Conservation (phyloP, 92 coral and sea anemone species). For the Zoanthus sansibaricus region DNA sequence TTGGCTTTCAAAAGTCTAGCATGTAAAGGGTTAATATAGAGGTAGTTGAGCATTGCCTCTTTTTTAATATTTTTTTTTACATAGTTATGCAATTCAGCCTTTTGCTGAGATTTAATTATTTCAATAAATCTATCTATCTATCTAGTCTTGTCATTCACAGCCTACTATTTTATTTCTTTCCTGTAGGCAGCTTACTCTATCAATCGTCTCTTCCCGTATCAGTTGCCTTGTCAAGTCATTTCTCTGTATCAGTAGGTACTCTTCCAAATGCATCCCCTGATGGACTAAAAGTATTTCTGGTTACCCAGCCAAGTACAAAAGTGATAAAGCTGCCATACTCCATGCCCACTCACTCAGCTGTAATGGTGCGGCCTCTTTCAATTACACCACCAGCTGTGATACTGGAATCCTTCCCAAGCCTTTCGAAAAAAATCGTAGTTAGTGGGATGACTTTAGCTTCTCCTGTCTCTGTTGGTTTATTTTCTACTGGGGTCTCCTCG, state of each 20-base stretch:
- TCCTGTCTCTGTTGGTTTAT: not conserved
- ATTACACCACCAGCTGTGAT: not conserved
- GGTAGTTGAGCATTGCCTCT: too few relatives aligned
- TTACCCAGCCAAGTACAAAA: not conserved
- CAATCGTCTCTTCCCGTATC: too few relatives aligned
- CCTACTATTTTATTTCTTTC: too few relatives aligned
- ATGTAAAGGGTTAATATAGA: too few relatives aligned
- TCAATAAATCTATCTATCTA: too few relatives aligned
- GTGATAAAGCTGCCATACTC: not conserved
- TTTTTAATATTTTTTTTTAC: too few relatives aligned
- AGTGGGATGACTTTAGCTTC: not conserved
- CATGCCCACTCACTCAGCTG: not conserved
- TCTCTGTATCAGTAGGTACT: not conserved
- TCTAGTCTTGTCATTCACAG: too few relatives aligned
- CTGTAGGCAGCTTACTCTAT: too few relatives aligned
- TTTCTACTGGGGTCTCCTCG: not conserved
- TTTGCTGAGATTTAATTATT: too few relatives aligned
- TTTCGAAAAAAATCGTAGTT: not conserved
- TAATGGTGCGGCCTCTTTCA: not conserved
- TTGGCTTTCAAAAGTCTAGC: too few relatives aligned
- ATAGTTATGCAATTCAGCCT: too few relatives aligned
- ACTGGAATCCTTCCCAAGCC: not conserved
- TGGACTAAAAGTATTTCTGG: not conserved
- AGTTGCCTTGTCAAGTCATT: too few relatives aligned
- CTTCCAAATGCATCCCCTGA: not conserved